Evolutionary conservation across 2,888 invertebrate genomes (phyloP).

Genomic region (Torymus texanus): DNA sequence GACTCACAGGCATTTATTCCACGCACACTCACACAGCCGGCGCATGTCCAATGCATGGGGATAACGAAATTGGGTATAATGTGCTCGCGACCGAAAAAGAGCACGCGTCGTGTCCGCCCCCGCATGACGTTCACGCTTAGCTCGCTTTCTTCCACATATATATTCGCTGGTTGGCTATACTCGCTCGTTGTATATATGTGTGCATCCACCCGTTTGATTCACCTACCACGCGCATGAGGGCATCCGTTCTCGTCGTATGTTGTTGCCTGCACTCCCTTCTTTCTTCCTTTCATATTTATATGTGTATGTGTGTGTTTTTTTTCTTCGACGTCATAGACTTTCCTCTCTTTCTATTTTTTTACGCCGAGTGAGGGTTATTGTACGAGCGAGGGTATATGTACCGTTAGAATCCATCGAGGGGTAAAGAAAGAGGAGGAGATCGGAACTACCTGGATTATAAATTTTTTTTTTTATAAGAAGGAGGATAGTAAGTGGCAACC

Average conservation of each 20-base stretch:
- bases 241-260: slow-evolving; percentile 23
- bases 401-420: slow-evolving; percentile 16
- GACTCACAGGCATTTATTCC: not conserved
- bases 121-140: slow-evolving; percentile 26
- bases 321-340: not conserved
- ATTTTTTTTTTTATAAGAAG: slow-evolving; percentile 14
- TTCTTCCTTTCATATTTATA: slow-evolving; percentile 19
- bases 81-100: slow-evolving; percentile 9
- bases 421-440: no score
- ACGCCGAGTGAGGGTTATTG: not conserved
- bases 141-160: not conserved
- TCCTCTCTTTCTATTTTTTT: slow-evolving; percentile 3
- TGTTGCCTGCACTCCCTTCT: not conserved
- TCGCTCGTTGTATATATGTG: not conserved
- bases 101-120: slow-evolving; percentile 47
- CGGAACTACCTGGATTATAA: slow-evolving; percentile 24
- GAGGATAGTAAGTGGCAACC: not conserved
- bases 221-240: not conserved
- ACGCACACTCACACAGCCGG: not conserved
- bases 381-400: slow-evolving; percentile 21
- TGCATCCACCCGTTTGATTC: slow-evolving; percentile 22
- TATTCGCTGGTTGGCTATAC: no score
- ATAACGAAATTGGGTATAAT: no score
- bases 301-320: not conserved
- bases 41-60: no score